These are phyloP conservation scores for Selenia dentaria DNA, from an alignment of 2,888 invertebrate genomes.

Conservation along the genomic window DNA sequence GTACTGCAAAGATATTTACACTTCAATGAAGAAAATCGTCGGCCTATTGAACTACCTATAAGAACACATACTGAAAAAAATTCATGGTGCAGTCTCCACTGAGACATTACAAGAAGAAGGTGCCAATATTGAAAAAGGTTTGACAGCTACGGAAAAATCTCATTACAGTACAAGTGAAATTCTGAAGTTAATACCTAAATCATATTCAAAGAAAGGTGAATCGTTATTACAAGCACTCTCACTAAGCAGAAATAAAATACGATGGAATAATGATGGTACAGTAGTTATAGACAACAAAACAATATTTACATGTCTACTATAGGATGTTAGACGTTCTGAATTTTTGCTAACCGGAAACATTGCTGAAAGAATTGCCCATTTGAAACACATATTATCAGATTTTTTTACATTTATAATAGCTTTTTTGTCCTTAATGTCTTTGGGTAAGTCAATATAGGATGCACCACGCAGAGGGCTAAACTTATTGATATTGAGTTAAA, in stretches of 20 bases:
- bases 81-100: constrained; percentile 6
- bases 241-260: constrained; percentile 13
- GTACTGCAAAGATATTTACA: constrained; percentile 35
- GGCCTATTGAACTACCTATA: constrained; percentile 12
- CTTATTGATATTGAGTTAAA: no score
- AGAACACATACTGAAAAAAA: not conserved
- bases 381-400: no score
- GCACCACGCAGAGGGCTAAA: no score
- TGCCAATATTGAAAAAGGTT: not conserved
- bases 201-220: constrained; percentile 27
- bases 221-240: constrained; percentile 20
- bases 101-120: constrained; percentile 5
- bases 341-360: no score
- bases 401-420: no score
- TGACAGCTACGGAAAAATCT: not conserved
- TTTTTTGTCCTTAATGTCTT: no score
- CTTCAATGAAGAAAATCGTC: constrained; percentile 27
- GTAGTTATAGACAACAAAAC: constrained; percentile 32
- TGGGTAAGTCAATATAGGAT: no score
- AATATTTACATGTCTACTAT: no score
- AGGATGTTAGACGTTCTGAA: no score
- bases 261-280: constrained; percentile 31
- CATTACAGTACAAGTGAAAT: constrained; percentile 24
- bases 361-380: no score
- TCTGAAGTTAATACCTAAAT: constrained; percentile 23